These are phyloP conservation scores for Cheilosia vulpina DNA, from an alignment of 2,888 invertebrate species.

Conservation along the genomic window DNA sequence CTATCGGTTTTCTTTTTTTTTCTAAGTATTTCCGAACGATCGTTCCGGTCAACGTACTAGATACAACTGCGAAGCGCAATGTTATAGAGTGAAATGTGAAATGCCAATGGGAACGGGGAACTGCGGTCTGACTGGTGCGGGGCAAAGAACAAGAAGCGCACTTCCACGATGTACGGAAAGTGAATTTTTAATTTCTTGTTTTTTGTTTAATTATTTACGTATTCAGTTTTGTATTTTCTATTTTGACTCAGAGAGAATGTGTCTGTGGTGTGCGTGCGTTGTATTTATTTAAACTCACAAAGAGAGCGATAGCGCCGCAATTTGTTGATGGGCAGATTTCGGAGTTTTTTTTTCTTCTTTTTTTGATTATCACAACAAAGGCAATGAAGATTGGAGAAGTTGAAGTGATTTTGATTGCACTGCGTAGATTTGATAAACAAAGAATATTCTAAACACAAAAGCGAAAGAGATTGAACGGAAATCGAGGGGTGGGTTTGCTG, in stretches of 20 bases:
- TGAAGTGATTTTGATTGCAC: neutral
- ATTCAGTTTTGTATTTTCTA: constrained; percentile 10
- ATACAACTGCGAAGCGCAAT: constrained; percentile 59
- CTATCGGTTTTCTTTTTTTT: constrained; percentile 29
- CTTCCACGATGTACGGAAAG: constrained; percentile 35
- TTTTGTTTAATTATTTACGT: constrained; percentile 18
- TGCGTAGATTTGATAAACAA: constrained; percentile 18
- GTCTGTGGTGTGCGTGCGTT: neutral
- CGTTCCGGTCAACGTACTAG: constrained; percentile 62
- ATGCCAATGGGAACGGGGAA: constrained; percentile 15
- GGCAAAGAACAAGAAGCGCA: constrained; percentile 3
- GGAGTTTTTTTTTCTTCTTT: neutral
- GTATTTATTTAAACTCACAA: constrained; percentile 9
- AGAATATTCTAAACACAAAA: constrained; percentile 1
- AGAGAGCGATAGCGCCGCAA: constrained; percentile 18
- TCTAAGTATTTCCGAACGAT: constrained; percentile 28
- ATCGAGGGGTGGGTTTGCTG: no score
- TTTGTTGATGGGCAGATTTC: neutral
- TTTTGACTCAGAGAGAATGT: neutral
- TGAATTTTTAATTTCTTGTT: constrained; percentile 40
- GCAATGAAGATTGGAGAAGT: neutral
- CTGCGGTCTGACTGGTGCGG: neutral
- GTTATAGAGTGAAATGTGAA: constrained; percentile 6
- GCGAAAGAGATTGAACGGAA: neutral
- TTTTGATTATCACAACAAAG: neutral